Base-by-base conservation (phyloP, 2,888 invertebrate genomes). In the Ceraclea dissimilis region DNA sequence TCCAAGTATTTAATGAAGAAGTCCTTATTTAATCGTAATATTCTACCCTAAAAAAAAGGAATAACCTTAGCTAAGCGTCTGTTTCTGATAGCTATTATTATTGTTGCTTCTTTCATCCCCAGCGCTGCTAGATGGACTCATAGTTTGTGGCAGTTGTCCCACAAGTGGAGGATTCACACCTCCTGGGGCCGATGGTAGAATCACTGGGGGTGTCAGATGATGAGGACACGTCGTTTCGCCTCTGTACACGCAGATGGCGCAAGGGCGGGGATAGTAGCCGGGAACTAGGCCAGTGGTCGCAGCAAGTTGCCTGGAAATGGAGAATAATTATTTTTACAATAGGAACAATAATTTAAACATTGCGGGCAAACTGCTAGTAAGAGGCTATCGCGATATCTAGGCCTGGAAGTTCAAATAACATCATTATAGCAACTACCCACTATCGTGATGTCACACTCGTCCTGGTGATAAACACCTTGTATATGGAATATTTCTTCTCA, bases 251-350 rank as follows among this genome's bases (percentile, higher is more conserved):
- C 51, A 68, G 68, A 57, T 68, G 70, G 11, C 68, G 75, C 56
- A 75, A 57, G 48, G 59, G 72, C 1, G 74, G 73, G 57, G 72
- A 54, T 72, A 72, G 65, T 74, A 76, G 1, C 71, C 61, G 2
- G 75, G 73, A 67, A 82, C 81, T 66, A 82, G 72, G 54, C 82
- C 81, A 50, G 82, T 79, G 51, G 81, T 81, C 59, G 81, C 82
- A 55, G 82, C 82, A 65, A 82, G 71, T 66, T 81, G 79, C 65
- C 82, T 82, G 70, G 52, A 66, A 65, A 18, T 13, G 43, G 21
- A 21, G 13, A 17, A 34, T 17, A 51, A 26, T n/a, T n/a, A n/a
- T n/a, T n/a, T n/a, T n/a, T n/a, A n/a, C n/a, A n/a, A n/a, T n/a
- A n/a, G 18, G n/a, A n/a, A n/a, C n/a, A n/a, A n/a, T n/a, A n/a